phyloP scores from a whole-genome alignment of 2,113 vertebrate genomes.

The Otocyon megalotis region DNA sequence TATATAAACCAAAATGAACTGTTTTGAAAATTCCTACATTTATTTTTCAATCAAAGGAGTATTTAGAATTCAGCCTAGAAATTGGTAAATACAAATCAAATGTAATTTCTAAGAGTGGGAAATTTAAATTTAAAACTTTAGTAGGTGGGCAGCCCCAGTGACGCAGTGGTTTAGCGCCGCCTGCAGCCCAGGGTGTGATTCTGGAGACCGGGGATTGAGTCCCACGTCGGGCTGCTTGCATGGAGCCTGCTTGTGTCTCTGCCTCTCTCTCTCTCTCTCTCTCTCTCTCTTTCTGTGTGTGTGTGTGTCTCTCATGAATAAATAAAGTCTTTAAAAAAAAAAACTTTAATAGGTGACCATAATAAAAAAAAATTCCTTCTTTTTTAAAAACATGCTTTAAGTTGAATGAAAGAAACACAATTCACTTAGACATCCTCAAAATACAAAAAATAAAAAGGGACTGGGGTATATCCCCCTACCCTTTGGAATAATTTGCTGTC shows the following conservation, averaged over 20 bases:
- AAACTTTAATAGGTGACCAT: background rate
- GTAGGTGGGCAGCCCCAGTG: background rate
- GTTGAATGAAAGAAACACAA: constrained; percentile 9
- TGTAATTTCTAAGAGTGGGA: background rate
- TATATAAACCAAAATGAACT: background rate
- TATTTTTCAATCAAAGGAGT: constrained; percentile 35
- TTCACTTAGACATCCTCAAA: background rate
- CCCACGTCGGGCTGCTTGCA: too few species aligned
- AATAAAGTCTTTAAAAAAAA: too few species aligned
- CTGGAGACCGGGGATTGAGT: too few species aligned
- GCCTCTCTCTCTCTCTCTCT: too few species aligned
- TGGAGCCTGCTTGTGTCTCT: too few species aligned
- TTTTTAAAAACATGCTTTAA: background rate
- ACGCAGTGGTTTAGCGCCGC: too few species aligned
- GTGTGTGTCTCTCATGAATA: too few species aligned
- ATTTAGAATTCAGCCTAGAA: background rate
- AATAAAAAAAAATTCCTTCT: background rate
- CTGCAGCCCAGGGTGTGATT: too few species aligned
- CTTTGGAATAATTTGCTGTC: background rate
- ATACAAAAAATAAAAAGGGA: background rate
- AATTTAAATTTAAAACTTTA: background rate
- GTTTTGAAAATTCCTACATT: background rate
- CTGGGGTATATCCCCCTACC: rapidly evolving
- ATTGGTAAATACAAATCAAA: constrained; percentile 20
- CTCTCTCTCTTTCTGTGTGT: too few species aligned